Evolutionary conservation across 2,113 vertebrate genomes (phyloP).

Genomic region (Recurvirostra avosetta): DNA sequence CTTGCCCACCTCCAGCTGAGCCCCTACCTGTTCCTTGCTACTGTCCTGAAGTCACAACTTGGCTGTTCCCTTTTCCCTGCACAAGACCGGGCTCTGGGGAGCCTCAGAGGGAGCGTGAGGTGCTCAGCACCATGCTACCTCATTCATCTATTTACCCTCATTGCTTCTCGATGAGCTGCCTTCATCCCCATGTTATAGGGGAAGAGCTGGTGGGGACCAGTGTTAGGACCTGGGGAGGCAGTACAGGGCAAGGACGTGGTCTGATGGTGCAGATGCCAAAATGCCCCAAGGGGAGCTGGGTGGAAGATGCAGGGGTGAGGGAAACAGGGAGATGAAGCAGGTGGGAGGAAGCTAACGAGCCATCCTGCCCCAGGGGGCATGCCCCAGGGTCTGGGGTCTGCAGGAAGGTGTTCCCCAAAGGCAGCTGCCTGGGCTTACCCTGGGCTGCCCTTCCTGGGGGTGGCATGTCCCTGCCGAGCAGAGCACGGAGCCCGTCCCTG

Average conservation of each 20-base stretch:
- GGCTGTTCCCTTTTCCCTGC: not conserved
- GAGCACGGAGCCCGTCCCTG: not conserved
- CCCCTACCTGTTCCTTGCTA: not conserved
- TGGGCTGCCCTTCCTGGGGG: not conserved
- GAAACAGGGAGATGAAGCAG: not conserved
- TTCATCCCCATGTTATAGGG: not conserved
- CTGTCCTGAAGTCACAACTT: not conserved
- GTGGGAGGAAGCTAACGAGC: not conserved
- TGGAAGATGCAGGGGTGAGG: not conserved
- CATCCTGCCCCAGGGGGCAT: not conserved
- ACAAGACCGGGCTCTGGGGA: not conserved
- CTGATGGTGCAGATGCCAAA: fast-evolving
- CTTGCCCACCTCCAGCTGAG: not conserved
- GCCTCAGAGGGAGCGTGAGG: not conserved
- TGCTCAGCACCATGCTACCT: not conserved
- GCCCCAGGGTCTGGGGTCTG: not conserved
- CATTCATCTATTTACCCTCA: not conserved
- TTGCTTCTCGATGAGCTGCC: not conserved
- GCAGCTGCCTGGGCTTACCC: not conserved
- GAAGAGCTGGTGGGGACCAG: not conserved
- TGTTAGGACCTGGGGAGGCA: not conserved
- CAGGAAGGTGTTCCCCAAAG: not conserved
- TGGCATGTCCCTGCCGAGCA: not conserved
- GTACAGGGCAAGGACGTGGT: fast-evolving
- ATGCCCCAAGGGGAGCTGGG: not conserved